Evolutionary conservation across 1,140 invertebrate genomes (phyloP).

Genomic region (Amyelois transitella): DNA sequence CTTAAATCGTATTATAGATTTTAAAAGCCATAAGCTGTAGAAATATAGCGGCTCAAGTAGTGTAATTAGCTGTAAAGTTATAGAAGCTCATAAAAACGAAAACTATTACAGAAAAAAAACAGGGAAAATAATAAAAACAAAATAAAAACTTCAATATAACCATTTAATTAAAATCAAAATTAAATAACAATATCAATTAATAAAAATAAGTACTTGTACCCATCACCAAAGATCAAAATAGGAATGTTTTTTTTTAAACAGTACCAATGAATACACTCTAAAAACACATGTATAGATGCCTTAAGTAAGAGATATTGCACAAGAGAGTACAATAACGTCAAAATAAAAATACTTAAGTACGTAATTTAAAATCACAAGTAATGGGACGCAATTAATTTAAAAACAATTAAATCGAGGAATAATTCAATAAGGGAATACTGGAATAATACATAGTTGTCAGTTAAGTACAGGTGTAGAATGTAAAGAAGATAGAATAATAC

Average conservation of each 20-base stretch:
- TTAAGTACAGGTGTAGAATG: no score
- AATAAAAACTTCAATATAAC: conserved; percentile 54
- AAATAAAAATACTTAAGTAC: neutral
- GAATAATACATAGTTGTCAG: neutral
- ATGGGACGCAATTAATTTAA: neutral
- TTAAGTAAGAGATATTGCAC: conserved; percentile 9
- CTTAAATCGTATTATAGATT: neutral
- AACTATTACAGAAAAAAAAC: neutral
- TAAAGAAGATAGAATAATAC: neutral
- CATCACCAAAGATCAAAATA: conserved; percentile 45
- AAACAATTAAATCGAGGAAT: neutral
- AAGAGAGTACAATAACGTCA: neutral
- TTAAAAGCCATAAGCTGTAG: no score
- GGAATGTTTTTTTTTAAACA: conserved; percentile 25
- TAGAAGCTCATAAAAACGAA: no score
- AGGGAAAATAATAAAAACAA: conserved; percentile 37
- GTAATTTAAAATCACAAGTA: neutral
- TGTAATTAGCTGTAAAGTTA: no score
- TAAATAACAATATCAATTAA: conserved; percentile 44
- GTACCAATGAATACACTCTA: conserved; percentile 1
- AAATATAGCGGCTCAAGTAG: no score
- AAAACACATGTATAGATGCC: conserved; percentile 18
- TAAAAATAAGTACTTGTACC: conserved; percentile 51
- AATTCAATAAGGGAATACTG: neutral
- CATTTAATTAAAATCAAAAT: conserved; percentile 69